A percentile compares a stretch with the other conserved stretches of the same genome.
Evolutionary conservation across 2,797 vertebrate species (phyloP).

Genomic region (Sebastes paucispinis): DNA sequence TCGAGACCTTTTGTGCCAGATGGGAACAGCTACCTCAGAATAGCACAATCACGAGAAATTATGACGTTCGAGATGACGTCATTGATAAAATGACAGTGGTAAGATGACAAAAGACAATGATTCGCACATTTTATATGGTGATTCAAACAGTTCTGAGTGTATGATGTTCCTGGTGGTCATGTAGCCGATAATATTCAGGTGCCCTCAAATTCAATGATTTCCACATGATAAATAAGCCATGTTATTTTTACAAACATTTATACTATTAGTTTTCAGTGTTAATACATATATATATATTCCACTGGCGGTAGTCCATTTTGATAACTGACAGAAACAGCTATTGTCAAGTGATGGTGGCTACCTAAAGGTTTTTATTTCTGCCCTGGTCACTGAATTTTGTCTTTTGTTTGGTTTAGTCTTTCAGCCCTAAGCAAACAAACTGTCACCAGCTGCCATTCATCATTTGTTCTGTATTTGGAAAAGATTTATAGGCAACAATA

Average conservation of each 20-base stretch:
- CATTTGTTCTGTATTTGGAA: neutral
- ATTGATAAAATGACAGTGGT: neutral
- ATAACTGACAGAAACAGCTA: neutral
- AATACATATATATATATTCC: neutral
- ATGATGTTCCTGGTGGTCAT: neutral
- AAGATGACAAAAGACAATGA: neutral
- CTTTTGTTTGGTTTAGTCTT: slow-evolving; percentile 1
- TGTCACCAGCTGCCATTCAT: neutral
- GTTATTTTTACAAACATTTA: neutral
- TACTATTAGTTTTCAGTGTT: neutral
- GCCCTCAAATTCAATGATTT: neutral
- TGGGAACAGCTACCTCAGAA: neutral
- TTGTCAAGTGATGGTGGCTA: neutral
- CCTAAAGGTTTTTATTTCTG: neutral
- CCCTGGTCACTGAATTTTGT: neutral
- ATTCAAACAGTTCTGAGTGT: neutral
- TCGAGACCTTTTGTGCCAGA: neutral
- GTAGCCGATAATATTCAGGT: neutral
- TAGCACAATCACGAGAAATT: neutral
- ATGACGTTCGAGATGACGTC: neutral
- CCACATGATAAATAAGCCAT: neutral
- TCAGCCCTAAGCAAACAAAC: slow-evolving; percentile 20
- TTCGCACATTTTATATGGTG: neutral
- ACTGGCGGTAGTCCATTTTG: neutral
- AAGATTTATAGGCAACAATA: neutral